Percentiles rank a stretch among this genome's conserved stretches.
These are phyloP conservation scores for Andrena haemorrhoa DNA, from an alignment of 2,888 invertebrate species.

Conservation along the genomic window DNA sequence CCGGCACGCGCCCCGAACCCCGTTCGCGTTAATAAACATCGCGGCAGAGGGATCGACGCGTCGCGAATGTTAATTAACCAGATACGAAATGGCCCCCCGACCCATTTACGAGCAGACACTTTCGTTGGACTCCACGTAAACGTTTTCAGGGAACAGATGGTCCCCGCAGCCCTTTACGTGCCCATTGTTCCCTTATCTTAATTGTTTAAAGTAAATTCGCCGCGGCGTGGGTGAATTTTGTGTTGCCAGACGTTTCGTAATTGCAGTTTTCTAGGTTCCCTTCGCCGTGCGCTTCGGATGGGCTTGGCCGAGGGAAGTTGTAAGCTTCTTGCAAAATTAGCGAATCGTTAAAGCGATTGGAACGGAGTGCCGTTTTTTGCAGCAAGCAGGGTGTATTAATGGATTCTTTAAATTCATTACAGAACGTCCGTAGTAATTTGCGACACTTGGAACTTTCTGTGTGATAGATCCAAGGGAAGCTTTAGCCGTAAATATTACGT, in stretches of 20 bases:
- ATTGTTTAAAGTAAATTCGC: conserved; percentile 32
- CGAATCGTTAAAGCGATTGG: conserved; percentile 13
- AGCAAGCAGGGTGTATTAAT: not conserved
- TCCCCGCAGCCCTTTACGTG: not conserved
- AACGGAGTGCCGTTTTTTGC: not conserved
- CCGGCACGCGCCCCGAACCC: not conserved
- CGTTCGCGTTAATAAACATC: conserved; percentile 24
- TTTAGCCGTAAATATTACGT: too few relatives aligned
- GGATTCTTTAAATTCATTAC: conserved; percentile 23
- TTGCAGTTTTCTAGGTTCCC: not conserved
- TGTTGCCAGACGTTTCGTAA: conserved; percentile 8
- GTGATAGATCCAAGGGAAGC: not conserved
- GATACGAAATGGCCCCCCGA: not conserved
- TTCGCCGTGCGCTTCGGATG: not conserved
- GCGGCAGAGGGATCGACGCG: not conserved
- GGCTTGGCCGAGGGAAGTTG: not conserved
- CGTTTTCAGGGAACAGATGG: conserved; percentile 21
- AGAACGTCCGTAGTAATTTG: conserved; percentile 3
- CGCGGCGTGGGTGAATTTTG: conserved; percentile 1
- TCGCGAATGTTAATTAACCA: conserved; percentile 25
- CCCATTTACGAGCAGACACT: conserved; percentile 21
- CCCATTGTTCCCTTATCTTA: conserved; percentile 19
- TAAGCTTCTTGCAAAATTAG: conserved; percentile 9
- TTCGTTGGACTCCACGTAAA: conserved; percentile 10
- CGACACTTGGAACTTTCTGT: not conserved